Evolutionary conservation across 2,797 vertebrate species (phyloP).

Genomic region (Macropus fuliginosus): DNA sequence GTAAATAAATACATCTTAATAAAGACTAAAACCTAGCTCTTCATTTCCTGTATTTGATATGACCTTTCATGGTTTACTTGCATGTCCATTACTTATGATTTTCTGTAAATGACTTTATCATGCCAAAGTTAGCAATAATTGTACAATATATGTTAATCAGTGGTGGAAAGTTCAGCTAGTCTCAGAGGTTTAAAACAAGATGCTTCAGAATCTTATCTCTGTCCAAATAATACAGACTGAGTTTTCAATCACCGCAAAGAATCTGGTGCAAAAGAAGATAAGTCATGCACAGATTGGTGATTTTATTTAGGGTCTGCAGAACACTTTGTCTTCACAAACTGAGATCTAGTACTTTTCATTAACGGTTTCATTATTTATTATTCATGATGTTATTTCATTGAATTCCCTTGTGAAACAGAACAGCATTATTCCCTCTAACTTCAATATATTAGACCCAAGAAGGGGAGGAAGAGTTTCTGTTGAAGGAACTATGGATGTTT

Average conservation of each 20-base stretch:
- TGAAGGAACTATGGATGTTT: neutral
- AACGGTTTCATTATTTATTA: conserved; percentile 1
- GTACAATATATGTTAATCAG: conserved; percentile 12
- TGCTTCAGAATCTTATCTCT: conserved; percentile 12
- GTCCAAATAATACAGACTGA: neutral
- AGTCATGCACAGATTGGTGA: neutral
- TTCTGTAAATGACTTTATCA: conserved; percentile 31
- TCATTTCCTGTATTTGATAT: conserved; percentile 7
- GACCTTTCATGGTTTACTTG: conserved; percentile 31
- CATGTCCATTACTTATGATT: neutral
- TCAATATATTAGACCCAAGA: conserved; percentile 14
- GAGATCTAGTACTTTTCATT: neutral
- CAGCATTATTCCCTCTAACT: neutral
- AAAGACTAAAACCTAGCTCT: conserved; percentile 26
- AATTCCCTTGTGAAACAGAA: neutral
- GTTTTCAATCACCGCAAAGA: conserved; percentile 38
- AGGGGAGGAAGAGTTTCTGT: neutral
- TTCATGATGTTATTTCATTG: conserved; percentile 33
- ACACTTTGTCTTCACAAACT: neutral
- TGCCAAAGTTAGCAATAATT: conserved; percentile 15
- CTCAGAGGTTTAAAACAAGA: conserved; percentile 17
- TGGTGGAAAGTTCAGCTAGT: neutral
- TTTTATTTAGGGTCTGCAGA: conserved; percentile 33
- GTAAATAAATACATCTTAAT: conserved; percentile 32
- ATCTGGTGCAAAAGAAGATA: conserved; percentile 12